These are phyloP conservation scores for Cotesia chilonis DNA, from an alignment of 1,140 invertebrate genomes.

Conservation along the genomic window DNA sequence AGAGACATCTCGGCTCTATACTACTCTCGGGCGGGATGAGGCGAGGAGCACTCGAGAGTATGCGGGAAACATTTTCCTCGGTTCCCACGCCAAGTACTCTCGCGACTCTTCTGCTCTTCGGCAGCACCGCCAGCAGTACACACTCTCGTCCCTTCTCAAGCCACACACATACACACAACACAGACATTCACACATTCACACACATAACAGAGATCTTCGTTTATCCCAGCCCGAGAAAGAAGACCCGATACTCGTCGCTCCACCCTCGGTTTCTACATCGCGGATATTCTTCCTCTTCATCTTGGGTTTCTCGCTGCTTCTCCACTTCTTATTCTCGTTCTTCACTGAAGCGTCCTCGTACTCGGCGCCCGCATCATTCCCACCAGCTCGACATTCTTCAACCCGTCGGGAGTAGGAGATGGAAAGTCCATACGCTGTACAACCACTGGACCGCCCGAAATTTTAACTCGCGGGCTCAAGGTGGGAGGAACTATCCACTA, in stretches of 20 bases:
- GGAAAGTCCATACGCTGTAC: conserved; percentile 37
- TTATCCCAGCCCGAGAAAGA: conserved; percentile 15
- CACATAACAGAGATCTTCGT: conserved; percentile 7
- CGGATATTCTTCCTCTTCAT: conserved; percentile 33
- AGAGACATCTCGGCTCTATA: not conserved
- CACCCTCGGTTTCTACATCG: conserved; percentile 28
- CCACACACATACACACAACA: conserved; percentile 3
- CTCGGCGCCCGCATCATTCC: conserved; percentile 3
- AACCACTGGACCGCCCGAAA: conserved; percentile 54
- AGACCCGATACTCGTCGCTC: conserved; percentile 16
- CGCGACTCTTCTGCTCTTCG: conserved; percentile 29
- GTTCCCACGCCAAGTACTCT: conserved; percentile 58
- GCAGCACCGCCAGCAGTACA: conserved; percentile 4
- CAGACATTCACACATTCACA: too few species aligned
- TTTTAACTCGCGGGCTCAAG: conserved; percentile 41
- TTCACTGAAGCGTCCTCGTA: conserved; percentile 11
- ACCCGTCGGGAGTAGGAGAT: conserved; percentile 21
- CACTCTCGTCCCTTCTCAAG: conserved; percentile 36
- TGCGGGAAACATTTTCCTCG: conserved; percentile 64
- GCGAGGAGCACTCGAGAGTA: conserved; percentile 43
- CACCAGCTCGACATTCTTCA: conserved; percentile 21
- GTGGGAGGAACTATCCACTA: conserved; percentile 22
- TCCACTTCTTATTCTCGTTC: conserved; percentile 29
- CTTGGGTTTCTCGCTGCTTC: conserved; percentile 42
- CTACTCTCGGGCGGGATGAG: conserved; percentile 24